Evolutionary conservation across 2,888 invertebrate species (phyloP), one percentile per base, ranked within the genome.

Genomic region (Aricia artaxerxes): DNA sequence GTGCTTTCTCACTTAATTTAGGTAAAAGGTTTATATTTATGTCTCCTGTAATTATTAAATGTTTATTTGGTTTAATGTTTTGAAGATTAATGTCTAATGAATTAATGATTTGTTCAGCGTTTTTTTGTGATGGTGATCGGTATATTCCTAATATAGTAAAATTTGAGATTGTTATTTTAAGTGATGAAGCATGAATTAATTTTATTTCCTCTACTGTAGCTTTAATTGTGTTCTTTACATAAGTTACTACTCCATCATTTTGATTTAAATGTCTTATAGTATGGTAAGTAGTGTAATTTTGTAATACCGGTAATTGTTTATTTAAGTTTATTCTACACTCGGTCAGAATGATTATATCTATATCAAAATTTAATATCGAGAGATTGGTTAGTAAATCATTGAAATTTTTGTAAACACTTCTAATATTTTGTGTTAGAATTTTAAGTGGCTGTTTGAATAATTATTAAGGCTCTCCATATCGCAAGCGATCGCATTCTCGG

Each of bases 161-260:
- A 16, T 77, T 35, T 35, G 57, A n/a, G 38, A 38, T 9, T 38
- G 61, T 31, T 38, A n/a, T 77, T 7, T 40, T 38, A 61, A 77
- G 77, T 77, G 72, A 35, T 13, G 72, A 77, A 38, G 77, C 61
- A 49, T 38, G 35, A 38, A 60, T 77, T 61, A 60, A 77, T 77
- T 60, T 61, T 40, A 24, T 77, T 31, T 77, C 61, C 24, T 72
- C 72, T 38, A 72, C 72, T 72, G 6, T 72, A 9, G 38, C 72
- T 16, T 72, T n/a, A 31, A 72, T 72, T 6, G 13, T 38, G 13
- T 72, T 72, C 3, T 72, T 72, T 38, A 72, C 31, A 11, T 72
- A 72, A 38, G 3, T 72, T 72, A 64, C 31, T 64, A 64, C 64
- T 24, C 64, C 64, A 31, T 24, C 64, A 31, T 24, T 64, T 31